A percentile compares a stretch with the other conserved stretches of the same genome.
phyloP scores from a whole-genome alignment of 2,888 invertebrate species.

The Eucriotettix oculatus region DNA sequence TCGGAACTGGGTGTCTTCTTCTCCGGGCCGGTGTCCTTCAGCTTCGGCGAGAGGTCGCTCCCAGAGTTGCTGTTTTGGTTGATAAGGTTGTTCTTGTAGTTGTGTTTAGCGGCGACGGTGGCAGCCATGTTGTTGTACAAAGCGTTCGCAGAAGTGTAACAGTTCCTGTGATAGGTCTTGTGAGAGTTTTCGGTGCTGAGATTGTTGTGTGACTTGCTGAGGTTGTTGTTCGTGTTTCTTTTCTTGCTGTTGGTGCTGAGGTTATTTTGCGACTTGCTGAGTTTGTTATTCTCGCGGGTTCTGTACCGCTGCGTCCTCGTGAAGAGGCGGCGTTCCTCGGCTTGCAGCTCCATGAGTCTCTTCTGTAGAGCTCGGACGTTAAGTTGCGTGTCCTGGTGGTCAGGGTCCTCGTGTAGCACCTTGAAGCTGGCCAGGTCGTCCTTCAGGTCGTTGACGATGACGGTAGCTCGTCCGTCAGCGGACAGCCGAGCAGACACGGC shows the following conservation, averaged over 20 bases:
- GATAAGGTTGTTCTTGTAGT: background rate
- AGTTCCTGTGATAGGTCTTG: slow-evolving; percentile 13
- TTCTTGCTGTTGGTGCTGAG: slow-evolving; percentile 13
- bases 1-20: background rate
- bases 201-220: slow-evolving; percentile 1
- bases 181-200: background rate
- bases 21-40: background rate
- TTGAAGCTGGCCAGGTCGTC: slow-evolving; percentile 20
- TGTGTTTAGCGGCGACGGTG: background rate
- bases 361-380: background rate
- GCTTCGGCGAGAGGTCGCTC: background rate
- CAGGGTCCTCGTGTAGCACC: background rate
- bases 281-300: background rate
- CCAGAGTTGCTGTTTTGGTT: background rate
- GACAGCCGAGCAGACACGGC: background rate
- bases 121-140: background rate
- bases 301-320: background rate
- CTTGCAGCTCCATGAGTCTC: background rate
- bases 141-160: background rate
- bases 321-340: background rate
- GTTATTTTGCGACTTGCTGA: slow-evolving; percentile 6
- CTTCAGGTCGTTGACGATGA: slow-evolving; percentile 15
- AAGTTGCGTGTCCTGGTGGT: background rate
- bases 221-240: slow-evolving; percentile 6
- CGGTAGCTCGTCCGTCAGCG: background rate